Evolutionary conservation across 2,888 invertebrate species (phyloP), one percentile per base, ranked within the genome.

Genomic region (Onchidella celtica): DNA sequence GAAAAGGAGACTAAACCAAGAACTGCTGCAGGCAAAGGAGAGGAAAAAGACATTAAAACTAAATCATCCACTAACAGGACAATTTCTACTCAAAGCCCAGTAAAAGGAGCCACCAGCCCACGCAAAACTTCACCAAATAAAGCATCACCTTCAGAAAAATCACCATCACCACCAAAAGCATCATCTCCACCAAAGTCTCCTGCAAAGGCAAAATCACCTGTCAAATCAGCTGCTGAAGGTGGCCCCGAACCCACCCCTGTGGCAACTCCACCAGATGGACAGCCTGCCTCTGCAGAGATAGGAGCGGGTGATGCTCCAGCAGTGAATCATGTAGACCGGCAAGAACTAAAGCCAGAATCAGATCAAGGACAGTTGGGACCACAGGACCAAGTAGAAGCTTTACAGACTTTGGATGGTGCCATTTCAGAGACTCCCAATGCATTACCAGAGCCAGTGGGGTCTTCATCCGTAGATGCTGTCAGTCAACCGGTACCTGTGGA

Each of bases 1-100:
- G 87, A 88, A 57, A 88, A 88, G 73, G 84, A 85, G 59, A 85
- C 24, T 6, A 61, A 70, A 47, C 40, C n/a, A 0, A 59, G 40
- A 65, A 3, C 70, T 34, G 72, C 27, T n/a, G 21, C 68, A 57
- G 27, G 17, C 29, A 77, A 86, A 63, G 68, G 83, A 9, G 84
- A 82, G 77, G 83, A 83, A 59, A 69, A 68, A 32, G 66, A 66
- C 6, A 21, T 65, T n/a, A 68, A 57, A 34, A 3, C 34, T 6
- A 63, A 32, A 14, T 57, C 66, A 38, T 17, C 40, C 29, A 32
- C 66, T 27, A 1, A 66, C 11, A 76, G 65, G 32, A 34, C 76
- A n/a, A 17, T 47, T 27, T 63, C 77, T 55, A 17, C 27, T 78
- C 14, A 61, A 47, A 61, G 85, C 21, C 82, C 85, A 6, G 79